Base-by-base conservation (phyloP, 2,113 vertebrate genomes). In the Loxodonta africana region DNA sequence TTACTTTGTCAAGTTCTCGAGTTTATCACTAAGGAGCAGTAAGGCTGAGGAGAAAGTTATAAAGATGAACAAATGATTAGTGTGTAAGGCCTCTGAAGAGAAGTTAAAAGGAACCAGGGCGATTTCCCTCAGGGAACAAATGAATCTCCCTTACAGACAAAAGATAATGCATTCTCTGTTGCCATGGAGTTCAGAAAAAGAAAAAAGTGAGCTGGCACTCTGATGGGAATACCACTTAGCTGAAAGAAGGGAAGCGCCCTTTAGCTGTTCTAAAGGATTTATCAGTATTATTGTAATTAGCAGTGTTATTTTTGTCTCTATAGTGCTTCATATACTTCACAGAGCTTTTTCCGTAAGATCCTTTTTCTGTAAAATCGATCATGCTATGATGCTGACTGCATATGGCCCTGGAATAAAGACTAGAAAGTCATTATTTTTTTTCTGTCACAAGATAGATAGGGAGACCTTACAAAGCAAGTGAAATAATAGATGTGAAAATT, bases 341-440 rank as follows among this genome's bases (percentile, higher is more conserved):
- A 94, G 63, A 62, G 46, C 51, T 41, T 71, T 88, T 92, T 57
- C 26, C 69, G 23, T 71, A 80, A 78, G 83, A 37, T 3, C 4
- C 11, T n/a, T 62, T 85, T 41, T 9, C 37, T 20, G 25, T 74
- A 74, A 74, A 41, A 74, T n/a, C 0, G 4, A 23, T 57, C 15
- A 20, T 18, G 21, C 37, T 21, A 2, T 41, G 6, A 14, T 48
- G 6, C 33, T 8, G 8, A 74, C 44, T 77, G 18, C 17, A 15
- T 83, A 15, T 26, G 44, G 83, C 63, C 62, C 23, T 18, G 17
- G 33, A 94, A 28, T 2, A 23, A 88, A 67, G 83, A 88, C 18
- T 25, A 37, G 44, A 87, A 93, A 71, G 62, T 46, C 41, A 62
- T 9, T 51, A 85, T 91, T 87, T 28, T 90, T 94, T 92, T 92